Evolutionary conservation across 2,888 invertebrate species (phyloP), one percentile per base, ranked within the genome.

Genomic region (Phyllotreta striolata): DNA sequence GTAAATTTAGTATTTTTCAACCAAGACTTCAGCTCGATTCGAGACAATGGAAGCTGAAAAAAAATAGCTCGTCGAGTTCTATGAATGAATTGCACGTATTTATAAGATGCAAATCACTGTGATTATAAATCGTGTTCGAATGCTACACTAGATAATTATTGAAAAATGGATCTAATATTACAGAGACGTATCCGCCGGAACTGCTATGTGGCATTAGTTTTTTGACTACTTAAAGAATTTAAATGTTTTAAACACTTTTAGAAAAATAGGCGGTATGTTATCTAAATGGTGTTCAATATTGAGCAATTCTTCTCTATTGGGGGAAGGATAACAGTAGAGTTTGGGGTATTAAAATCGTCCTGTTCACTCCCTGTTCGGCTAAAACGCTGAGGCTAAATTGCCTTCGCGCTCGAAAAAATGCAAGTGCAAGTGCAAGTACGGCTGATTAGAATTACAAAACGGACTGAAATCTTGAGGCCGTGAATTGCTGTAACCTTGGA

Each of bases 401-500:
- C 35, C 34, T 10, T 49, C 6, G 13, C 34, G 34, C n/a, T 24
- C 12, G n/a, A 57, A 47, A 24, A 57, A 47, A 38, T 57, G 56
- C 39, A 57, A 57, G 39, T 47, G 47, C 47, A 47, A 47, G 55
- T 55, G 55, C 55, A 55, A 55, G 41, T 55, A 10, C 43, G 12
- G 5, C 14, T 14, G 39, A 49, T 47, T 57, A 38, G 49, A 51
- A 49, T 58, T 58, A 58, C 49, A 35, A 51, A 39, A 51, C 24
- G 13, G 24, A 41, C 40, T 58, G 24, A 40, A 51, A 46, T 46
- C 40, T 51, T 40, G 13, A 58, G 49, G 51, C 49, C 51, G 51
- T 12, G 34, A 58, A 46, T 58, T 58, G 49, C 41, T 46, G 49
- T 35, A 46, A 41, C 58, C 58, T 58, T 58, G 51, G 51, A 24